A percentile compares a stretch with the other conserved stretches of the same genome.
phyloP scores from a whole-genome alignment of 1,140 invertebrate genomes.

The Drosophila lini region DNA sequence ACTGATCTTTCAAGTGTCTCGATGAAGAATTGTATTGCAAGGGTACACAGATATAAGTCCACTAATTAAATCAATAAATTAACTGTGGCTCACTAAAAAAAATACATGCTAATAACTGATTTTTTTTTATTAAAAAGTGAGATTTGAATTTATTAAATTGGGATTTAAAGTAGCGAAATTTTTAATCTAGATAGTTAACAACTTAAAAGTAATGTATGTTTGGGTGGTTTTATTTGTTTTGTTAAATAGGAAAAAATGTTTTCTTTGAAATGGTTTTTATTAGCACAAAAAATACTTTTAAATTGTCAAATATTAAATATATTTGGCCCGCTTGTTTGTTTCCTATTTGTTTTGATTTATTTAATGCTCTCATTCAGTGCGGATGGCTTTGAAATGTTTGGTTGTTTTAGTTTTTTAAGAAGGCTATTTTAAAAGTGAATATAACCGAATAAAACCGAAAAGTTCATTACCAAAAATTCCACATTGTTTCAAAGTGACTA shows the following conservation, averaged over 20 bases:
- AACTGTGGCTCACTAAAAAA: neutral
- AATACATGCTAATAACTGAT: neutral
- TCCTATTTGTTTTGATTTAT: neutral
- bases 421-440: slow-evolving; percentile 2
- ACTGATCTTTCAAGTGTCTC: slow-evolving; percentile 1
- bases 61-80: neutral
- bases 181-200: neutral
- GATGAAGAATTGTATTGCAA: slow-evolving; percentile 7
- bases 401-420: neutral
- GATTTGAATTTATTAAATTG: neutral
- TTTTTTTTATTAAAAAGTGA: neutral
- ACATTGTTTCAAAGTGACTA: too few relatives aligned
- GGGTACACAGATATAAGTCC: neutral
- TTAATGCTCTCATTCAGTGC: neutral
- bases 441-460: slow-evolving; percentile 6
- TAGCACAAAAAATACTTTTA: too few relatives aligned
- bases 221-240: too few relatives aligned
- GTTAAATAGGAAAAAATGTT: neutral
- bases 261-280: too few relatives aligned
- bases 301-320: too few relatives aligned
- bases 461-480: neutral
- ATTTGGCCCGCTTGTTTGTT: neutral
- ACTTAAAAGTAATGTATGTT: too few relatives aligned
- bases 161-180: neutral
- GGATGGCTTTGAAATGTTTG: neutral